Evolutionary conservation across 2,888 invertebrate species (phyloP).

Genomic region (Watsonalla binaria): DNA sequence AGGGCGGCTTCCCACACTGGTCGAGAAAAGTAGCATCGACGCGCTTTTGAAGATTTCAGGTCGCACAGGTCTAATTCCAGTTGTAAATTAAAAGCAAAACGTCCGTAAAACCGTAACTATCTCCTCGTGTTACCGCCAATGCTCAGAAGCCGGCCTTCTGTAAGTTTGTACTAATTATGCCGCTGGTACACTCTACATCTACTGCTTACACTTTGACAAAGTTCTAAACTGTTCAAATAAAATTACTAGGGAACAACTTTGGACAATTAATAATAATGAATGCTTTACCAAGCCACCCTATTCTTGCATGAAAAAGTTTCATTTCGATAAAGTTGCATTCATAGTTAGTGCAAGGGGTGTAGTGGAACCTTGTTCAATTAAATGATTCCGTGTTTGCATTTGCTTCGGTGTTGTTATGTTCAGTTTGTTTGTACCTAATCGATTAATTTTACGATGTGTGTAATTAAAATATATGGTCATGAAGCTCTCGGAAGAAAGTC

Average conservation of each 20-base stretch:
- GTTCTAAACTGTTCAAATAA: slow-evolving; percentile 55
- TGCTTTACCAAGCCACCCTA: slow-evolving; percentile 53
- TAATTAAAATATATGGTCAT: slow-evolving; percentile 46
- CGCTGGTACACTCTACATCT: too few species aligned
- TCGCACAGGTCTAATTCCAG: too few species aligned
- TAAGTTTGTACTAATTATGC: too few species aligned
- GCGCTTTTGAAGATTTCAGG: too few species aligned
- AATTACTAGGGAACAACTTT: slow-evolving; percentile 62
- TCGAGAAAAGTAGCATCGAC: too few species aligned
- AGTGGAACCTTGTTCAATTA: slow-evolving; percentile 51
- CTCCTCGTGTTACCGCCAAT: too few species aligned
- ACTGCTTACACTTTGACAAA: slow-evolving; percentile 33
- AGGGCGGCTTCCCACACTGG: slow-evolving; percentile 5
- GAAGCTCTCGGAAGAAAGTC: neutral
- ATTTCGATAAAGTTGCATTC: slow-evolving; percentile 62
- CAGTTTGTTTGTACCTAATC: slow-evolving; percentile 50
- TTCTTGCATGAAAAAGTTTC: slow-evolving; percentile 55
- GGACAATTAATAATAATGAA: slow-evolving; percentile 70
- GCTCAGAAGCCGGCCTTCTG: too few species aligned
- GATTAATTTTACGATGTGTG: slow-evolving; percentile 68
- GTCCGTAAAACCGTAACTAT: too few species aligned
- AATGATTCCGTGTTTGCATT: slow-evolving; percentile 39
- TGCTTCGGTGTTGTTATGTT: slow-evolving; percentile 49
- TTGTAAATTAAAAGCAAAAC: too few species aligned
- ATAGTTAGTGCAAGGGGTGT: slow-evolving; percentile 40